Base-by-base conservation (phyloP, 2,113 vertebrate genomes). In the Periophthalmus modestus region DNA sequence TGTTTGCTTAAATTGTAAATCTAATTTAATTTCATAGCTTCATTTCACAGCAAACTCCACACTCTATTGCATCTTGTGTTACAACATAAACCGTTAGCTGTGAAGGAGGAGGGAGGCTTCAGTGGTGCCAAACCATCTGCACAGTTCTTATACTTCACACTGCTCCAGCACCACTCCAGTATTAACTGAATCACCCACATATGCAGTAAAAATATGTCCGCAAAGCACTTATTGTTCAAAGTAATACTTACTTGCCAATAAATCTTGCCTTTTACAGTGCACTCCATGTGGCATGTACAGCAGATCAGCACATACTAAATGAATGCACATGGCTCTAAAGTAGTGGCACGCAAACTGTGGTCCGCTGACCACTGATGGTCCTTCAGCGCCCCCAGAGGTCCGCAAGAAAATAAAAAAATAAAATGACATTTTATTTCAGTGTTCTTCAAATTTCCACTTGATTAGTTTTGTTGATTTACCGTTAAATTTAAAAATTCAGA, bases 171-270 rank as follows among this genome's bases (percentile, higher is more conserved):
- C 68, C 57, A 24, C 50, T 71, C 66, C 69, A 55, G 46, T 72
- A 63, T 71, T 58, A 58, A 68, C 68, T 33, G 68, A 71, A 80
- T 77, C 77, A 66, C 69, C 66, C 77, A 86, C 83, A 86, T 75
- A 82, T 80, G 83, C 43, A 74, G 58, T 11, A 70, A 71, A 84
- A 84, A 84, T 82, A 80, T 85, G 81, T 81, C 72, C 47, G 57
- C 50, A 79, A 82, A 79, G 23, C 54, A 69, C 28, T 82, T 81
- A 77, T 46, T 83, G 59, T 67, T 82, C 13, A 72, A 72, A 69
- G 70, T 65, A 4, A 52, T 58, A 80, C 77, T 78, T 62, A 47
- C 11, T 63, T 58, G 28, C 34, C 71, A 74, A 47, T 59, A 19
- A 46, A 61, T 50, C 19, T 16, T 11, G 23, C 55, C 9, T 34